Percentiles rank a stretch among this genome's conserved stretches.
These are phyloP conservation scores for Ctenopoma multispine DNA, from an alignment of 2,797 vertebrate species.

Conservation along the genomic window DNA sequence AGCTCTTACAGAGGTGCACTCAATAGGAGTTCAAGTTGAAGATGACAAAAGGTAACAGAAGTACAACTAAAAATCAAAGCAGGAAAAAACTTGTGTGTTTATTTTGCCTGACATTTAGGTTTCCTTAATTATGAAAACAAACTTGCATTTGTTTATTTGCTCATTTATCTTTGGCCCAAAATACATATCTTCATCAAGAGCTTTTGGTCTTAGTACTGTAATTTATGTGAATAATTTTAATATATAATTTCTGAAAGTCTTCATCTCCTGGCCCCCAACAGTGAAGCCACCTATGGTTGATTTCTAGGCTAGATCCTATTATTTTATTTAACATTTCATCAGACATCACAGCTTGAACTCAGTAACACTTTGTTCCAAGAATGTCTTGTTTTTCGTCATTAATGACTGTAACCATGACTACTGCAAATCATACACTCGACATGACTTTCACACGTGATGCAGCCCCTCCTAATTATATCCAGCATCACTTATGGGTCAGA, in stretches of 20 bases:
- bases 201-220: slow-evolving; percentile 40
- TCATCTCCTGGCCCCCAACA: slow-evolving; percentile 48
- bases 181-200: slow-evolving; percentile 57
- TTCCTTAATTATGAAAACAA: slow-evolving; percentile 35
- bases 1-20: slow-evolving; percentile 95
- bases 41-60: slow-evolving; percentile 93
- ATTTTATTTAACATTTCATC: slow-evolving; percentile 82
- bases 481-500: slow-evolving; percentile 42
- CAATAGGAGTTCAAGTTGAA: slow-evolving; percentile 97
- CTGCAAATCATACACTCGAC: slow-evolving; percentile 58
- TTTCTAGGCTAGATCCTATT: slow-evolving; percentile 68
- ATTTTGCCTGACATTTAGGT: slow-evolving; percentile 56
- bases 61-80: slow-evolving; percentile 13
- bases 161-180: slow-evolving; percentile 49
- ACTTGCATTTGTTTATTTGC: slow-evolving; percentile 47
- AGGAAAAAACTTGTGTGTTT: slow-evolving; percentile 18
- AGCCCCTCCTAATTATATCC: slow-evolving; percentile 59
- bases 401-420: slow-evolving; percentile 70
- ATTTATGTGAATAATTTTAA: slow-evolving; percentile 75
- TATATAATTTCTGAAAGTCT: slow-evolving; percentile 57
- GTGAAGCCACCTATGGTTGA: slow-evolving; percentile 70
- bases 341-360: slow-evolving; percentile 77
- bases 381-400: slow-evolving; percentile 48
- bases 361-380: slow-evolving; percentile 62
- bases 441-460: slow-evolving; percentile 54